A percentile compares a stretch with the other conserved stretches of the same genome.
Evolutionary conservation across 2,888 invertebrate species (phyloP).

Genomic region (Graphium colonna): DNA sequence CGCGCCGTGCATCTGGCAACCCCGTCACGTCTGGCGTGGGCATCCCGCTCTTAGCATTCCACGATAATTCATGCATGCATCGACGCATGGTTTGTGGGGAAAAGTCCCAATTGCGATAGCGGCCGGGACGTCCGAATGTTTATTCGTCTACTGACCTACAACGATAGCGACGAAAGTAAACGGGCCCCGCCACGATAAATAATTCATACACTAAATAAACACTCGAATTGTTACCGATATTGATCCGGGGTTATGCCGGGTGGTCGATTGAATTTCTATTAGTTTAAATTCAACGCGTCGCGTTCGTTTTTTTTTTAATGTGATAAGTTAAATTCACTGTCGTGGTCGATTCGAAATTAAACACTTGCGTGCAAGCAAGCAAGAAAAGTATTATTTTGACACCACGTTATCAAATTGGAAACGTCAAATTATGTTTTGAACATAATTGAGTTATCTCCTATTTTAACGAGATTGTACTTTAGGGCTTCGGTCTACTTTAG

Average conservation of each 20-base stretch:
- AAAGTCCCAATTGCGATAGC: constrained; percentile 33
- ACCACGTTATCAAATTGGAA: too few species aligned
- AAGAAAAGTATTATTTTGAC: too few species aligned
- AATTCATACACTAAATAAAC: constrained; percentile 60
- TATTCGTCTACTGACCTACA: constrained; percentile 63
- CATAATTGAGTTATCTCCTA: too few species aligned
- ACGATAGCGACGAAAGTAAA: constrained; percentile 73
- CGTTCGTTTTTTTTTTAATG: too few species aligned
- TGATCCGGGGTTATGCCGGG: constrained; percentile 47
- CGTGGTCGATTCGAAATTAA: too few species aligned
- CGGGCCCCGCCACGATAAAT: constrained; percentile 59
- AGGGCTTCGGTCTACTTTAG: too few species aligned
- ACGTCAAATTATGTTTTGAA: too few species aligned
- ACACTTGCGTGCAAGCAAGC: too few species aligned
- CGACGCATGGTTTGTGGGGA: constrained; percentile 3
- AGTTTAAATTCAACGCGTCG: constrained; percentile 5
- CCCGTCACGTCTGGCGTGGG: constrained; percentile 27
- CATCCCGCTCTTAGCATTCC: constrained; percentile 20
- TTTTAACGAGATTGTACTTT: too few species aligned
- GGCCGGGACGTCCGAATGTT: constrained; percentile 48
- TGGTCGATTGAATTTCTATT: constrained; percentile 12
- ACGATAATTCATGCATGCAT: constrained; percentile 17
- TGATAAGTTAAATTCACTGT: too few species aligned
- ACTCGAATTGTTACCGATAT: constrained; percentile 64
- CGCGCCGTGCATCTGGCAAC: too few species aligned